These are phyloP conservation scores for Ornithorhynchus anatinus DNA, from an alignment of 2,113 vertebrate species.

Conservation along the genomic window DNA sequence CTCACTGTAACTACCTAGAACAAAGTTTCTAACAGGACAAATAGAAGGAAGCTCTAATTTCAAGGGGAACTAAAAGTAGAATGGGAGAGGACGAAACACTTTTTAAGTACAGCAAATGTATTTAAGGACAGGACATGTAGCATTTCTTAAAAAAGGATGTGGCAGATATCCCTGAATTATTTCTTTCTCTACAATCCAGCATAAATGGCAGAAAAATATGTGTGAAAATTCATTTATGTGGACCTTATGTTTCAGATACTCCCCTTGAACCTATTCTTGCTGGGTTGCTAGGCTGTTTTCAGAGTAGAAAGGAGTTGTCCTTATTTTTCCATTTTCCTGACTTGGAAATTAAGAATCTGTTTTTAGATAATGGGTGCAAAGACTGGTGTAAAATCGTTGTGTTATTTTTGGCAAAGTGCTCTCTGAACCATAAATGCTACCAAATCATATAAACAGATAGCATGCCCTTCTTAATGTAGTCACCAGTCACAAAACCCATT, in stretches of 20 bases:
- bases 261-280: too few species aligned
- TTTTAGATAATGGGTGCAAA: background rate
- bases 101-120: slow-evolving; percentile 55
- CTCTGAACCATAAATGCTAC: background rate
- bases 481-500: background rate
- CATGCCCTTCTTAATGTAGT: background rate
- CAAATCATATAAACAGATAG: background rate
- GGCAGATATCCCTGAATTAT: slow-evolving; percentile 62
- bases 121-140: slow-evolving; percentile 36
- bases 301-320: background rate
- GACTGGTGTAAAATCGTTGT: background rate
- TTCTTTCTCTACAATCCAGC: slow-evolving; percentile 68
- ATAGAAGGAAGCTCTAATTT: too few species aligned
- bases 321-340: background rate
- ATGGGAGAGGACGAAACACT: slow-evolving; percentile 13
- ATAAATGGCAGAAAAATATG: slow-evolving; percentile 71
- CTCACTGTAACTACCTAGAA: too few species aligned
- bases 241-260: slow-evolving; percentile 73
- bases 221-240: slow-evolving; percentile 71
- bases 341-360: background rate
- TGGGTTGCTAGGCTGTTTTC: background rate
- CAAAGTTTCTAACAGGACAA: too few species aligned
- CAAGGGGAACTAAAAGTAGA: too few species aligned
- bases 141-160: slow-evolving; percentile 51
- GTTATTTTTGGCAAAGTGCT: background rate